These are phyloP conservation scores for Hyperoplus immaculatus DNA, from an alignment of 2,797 vertebrate species.

Conservation along the genomic window DNA sequence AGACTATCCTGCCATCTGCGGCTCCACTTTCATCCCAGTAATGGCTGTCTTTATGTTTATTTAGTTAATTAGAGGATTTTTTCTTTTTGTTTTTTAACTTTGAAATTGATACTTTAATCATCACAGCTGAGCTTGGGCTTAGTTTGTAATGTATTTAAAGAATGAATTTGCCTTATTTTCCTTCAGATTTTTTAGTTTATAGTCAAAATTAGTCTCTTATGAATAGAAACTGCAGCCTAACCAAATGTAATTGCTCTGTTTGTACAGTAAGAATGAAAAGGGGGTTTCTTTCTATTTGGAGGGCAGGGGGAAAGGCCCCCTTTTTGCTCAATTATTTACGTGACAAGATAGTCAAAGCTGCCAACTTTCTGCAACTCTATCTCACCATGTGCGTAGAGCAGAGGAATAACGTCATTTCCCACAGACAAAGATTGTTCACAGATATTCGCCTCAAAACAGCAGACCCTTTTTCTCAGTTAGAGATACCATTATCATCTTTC, in stretches of 20 bases:
- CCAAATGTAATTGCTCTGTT: constrained; percentile 12
- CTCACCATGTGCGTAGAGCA: constrained; percentile 48
- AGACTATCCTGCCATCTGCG: constrained; percentile 73
- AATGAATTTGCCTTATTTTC: constrained; percentile 19
- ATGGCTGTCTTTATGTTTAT: constrained; percentile 70
- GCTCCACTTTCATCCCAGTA: constrained; percentile 65
- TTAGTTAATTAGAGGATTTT: constrained; percentile 59
- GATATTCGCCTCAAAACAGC: constrained; percentile 70
- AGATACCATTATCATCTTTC: constrained; percentile 72
- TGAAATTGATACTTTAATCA: constrained; percentile 61
- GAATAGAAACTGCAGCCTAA: constrained; percentile 3
- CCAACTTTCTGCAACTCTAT: constrained; percentile 69
- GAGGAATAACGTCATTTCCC: constrained; percentile 74
- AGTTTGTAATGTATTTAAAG: constrained; percentile 27
- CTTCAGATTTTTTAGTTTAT: constrained; percentile 7
- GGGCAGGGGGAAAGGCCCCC: constrained; percentile 19
- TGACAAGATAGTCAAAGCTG: constrained; percentile 75
- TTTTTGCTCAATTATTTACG: constrained; percentile 67
- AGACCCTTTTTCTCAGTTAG: constrained; percentile 48
- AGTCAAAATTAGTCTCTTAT: neutral
- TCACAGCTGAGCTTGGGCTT: constrained; percentile 38
- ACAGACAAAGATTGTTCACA: constrained; percentile 68
- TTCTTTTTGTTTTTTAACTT: constrained; percentile 41
- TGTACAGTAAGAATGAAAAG: constrained; percentile 22
- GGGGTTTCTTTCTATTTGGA: constrained; percentile 22